Conservation (phyloP, 1,140 invertebrate genomes). For the Aporrectodea caliginosa region DNA sequence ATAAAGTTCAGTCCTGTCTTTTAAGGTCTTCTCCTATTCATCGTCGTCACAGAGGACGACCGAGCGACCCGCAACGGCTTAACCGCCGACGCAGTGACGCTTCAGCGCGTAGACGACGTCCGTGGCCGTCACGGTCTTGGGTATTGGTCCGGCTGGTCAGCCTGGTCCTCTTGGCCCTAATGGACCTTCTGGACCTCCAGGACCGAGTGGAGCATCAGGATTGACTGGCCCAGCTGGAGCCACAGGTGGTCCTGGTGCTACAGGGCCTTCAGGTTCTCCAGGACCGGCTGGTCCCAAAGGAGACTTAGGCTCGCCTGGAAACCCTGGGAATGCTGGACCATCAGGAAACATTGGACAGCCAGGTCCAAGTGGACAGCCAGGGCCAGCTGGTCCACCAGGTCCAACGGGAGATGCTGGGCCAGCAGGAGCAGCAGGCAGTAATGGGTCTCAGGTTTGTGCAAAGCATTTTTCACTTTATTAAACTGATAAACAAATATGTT, state of each 20-base stretch:
- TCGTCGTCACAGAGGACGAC: too few relatives aligned
- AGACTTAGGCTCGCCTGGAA: background rate
- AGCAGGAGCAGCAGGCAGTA: slow-evolving; percentile 1
- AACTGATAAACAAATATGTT: background rate
- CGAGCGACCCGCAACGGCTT: too few relatives aligned
- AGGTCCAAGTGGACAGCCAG: too few relatives aligned
- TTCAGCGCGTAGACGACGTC: too few relatives aligned
- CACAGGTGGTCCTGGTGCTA: background rate
- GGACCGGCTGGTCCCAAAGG: background rate
- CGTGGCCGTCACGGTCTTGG: too few relatives aligned
- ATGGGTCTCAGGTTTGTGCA: background rate
- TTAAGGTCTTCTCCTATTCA: too few relatives aligned
- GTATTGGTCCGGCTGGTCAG: background rate
- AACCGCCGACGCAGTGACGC: too few relatives aligned
- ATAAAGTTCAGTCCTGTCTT: too few relatives aligned
- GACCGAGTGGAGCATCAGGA: background rate
- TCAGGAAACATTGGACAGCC: too few relatives aligned
- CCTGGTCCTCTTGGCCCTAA: background rate
- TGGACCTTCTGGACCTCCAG: background rate
- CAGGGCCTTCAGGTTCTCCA: background rate
- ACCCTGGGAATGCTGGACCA: background rate
- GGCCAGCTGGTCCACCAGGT: slow-evolving; percentile 9
- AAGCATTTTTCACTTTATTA: too few relatives aligned
- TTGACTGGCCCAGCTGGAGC: background rate
- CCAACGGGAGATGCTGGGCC: background rate